These are phyloP conservation scores for Chironomus tentans DNA, from an alignment of 2,888 invertebrate species.

Conservation along the genomic window DNA sequence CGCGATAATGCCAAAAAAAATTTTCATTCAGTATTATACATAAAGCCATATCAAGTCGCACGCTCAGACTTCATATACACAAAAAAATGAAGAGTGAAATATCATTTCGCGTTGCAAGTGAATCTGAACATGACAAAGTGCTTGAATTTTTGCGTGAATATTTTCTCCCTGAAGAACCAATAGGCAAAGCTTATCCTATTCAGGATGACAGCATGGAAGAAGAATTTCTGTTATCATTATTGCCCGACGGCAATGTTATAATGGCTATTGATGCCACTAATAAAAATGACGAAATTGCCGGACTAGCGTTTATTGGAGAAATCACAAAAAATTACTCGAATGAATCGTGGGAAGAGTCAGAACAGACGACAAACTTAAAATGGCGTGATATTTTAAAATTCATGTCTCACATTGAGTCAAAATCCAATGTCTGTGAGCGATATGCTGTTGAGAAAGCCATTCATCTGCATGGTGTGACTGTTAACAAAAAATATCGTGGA, in stretches of 20 bases:
- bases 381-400: conserved; percentile 24
- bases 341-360: conserved; percentile 17
- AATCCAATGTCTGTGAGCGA: conserved; percentile 9
- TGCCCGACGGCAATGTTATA: conserved; percentile 11
- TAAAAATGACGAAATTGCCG: background rate
- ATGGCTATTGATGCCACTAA: background rate
- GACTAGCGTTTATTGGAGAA: conserved; percentile 3
- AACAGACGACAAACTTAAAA: conserved; percentile 5
- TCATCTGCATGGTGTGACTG: conserved; percentile 11
- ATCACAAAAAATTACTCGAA: conserved; percentile 8
- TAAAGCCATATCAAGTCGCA: background rate
- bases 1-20: background rate
- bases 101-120: background rate
- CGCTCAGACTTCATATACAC: background rate
- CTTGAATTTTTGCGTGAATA: background rate
- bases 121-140: background rate
- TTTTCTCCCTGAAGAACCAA: conserved; percentile 10
- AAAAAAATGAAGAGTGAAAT: background rate
- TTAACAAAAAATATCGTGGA: background rate
- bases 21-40: background rate
- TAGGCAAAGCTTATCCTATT: background rate
- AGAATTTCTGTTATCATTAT: background rate
- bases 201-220: conserved; percentile 17
- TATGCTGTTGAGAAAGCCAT: background rate
- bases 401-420: conserved; percentile 19